phyloP scores from a whole-genome alignment of 2,113 vertebrate species.

The Trachemys scripta region DNA sequence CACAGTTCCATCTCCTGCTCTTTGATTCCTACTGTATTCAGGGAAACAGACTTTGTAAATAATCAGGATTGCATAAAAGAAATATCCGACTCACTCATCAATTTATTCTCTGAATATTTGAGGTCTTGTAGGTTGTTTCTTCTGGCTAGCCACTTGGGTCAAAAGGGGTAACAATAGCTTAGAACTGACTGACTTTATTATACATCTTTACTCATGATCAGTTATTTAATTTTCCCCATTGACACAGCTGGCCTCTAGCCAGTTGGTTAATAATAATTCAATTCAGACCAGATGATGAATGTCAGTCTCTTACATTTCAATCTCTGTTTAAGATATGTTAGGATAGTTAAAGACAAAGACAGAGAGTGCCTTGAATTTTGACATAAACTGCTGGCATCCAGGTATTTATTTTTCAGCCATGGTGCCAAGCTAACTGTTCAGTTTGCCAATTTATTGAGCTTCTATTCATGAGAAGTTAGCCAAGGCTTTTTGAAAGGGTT shows the following conservation, averaged over 20 bases:
- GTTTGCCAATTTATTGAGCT: neutral
- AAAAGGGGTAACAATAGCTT: neutral
- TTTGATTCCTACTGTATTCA: too few species aligned
- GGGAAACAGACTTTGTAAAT: too few species aligned
- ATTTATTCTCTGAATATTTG: too few species aligned
- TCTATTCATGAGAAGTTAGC: neutral
- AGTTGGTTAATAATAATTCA: neutral
- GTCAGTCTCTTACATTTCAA: neutral
- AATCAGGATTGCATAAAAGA: too few species aligned
- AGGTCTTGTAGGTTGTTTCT: too few species aligned
- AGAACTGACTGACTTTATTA: neutral
- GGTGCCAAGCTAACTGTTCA: neutral
- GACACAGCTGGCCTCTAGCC: neutral
- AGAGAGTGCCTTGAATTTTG: neutral
- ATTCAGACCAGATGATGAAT: neutral
- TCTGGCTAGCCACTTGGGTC: too few species aligned
- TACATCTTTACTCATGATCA: neutral
- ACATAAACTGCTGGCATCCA: neutral
- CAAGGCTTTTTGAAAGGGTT: neutral
- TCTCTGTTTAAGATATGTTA: neutral
- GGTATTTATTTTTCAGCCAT: neutral
- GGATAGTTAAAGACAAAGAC: neutral
- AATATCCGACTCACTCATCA: too few species aligned
- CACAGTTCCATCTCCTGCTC: too few species aligned
- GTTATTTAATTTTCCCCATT: neutral